Conservation (phyloP, 2,888 invertebrate species). For the Orthosia incerta region DNA sequence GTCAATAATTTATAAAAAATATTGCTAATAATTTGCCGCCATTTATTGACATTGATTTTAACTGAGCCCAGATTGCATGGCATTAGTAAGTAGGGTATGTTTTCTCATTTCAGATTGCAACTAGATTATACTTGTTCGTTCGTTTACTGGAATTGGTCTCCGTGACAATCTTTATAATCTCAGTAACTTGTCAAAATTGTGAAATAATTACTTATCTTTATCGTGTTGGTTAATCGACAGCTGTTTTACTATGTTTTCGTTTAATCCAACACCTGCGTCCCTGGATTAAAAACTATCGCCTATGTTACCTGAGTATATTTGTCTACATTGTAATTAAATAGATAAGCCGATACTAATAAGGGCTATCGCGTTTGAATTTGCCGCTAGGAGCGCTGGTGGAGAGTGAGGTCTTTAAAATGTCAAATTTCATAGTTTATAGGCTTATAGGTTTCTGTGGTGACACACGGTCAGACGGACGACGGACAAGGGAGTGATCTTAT, state of each 20-base stretch:
- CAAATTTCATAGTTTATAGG: too few relatives aligned
- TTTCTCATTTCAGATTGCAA: not conserved
- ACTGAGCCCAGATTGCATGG: not conserved
- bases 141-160: not conserved
- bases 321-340: not conserved
- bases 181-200: not conserved
- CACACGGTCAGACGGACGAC: too few relatives aligned
- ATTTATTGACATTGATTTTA: not conserved
- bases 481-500: too few relatives aligned
- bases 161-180: not conserved
- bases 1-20: not conserved
- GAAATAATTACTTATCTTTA: not conserved
- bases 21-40: not conserved
- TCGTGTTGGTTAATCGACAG: not conserved
- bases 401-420: too few relatives aligned
- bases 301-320: not conserved
- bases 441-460: too few relatives aligned
- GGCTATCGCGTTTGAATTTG: too few relatives aligned
- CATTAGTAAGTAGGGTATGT: not conserved
- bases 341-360: not conserved
- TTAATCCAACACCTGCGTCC: not conserved
- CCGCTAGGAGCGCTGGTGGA: too few relatives aligned
- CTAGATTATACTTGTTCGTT: not conserved
- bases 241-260: not conserved
- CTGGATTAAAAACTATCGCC: not conserved